A percentile compares a stretch with the other conserved stretches of the same genome.
Conservation (phyloP, 2,888 invertebrate species). For the Drosophila imparisetae region DNA sequence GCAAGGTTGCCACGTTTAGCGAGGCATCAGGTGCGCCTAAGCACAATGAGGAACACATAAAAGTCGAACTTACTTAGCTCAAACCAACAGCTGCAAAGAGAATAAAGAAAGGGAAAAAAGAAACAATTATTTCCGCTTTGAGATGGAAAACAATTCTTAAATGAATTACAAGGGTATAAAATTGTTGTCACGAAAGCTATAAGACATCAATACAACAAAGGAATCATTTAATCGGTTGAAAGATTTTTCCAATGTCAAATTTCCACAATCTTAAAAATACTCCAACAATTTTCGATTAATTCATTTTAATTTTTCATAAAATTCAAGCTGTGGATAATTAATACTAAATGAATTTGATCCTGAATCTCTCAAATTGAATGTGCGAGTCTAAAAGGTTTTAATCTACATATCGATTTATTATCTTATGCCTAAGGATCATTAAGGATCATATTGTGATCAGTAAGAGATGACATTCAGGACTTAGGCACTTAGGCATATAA, state of each 20-base stretch:
- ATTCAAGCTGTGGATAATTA: neutral
- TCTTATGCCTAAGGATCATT: neutral
- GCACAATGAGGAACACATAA: constrained; percentile 7
- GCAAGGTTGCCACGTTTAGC: constrained; percentile 31
- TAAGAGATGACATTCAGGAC: neutral
- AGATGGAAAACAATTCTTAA: neutral
- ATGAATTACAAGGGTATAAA: neutral
- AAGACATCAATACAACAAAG: neutral
- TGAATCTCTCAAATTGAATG: neutral
- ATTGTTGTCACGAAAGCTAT: neutral
- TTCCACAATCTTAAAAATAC: neutral
- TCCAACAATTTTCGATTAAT: neutral
- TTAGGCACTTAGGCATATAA: neutral
- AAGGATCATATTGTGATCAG: neutral
- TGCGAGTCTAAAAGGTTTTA: neutral
- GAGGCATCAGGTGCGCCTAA: constrained; percentile 12
- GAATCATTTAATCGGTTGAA: neutral
- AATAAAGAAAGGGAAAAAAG: neutral
- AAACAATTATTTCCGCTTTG: neutral
- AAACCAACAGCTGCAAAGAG: neutral
- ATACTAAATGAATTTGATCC: neutral
- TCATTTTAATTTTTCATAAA: neutral
- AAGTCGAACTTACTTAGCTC: neutral
- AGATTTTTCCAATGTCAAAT: neutral
- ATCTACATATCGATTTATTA: neutral